Percentiles rank a stretch among this genome's conserved stretches.
These are phyloP conservation scores for Paramacrobiotus metropolitanus DNA, from an alignment of 1,140 invertebrate genomes.

Conservation along the genomic window DNA sequence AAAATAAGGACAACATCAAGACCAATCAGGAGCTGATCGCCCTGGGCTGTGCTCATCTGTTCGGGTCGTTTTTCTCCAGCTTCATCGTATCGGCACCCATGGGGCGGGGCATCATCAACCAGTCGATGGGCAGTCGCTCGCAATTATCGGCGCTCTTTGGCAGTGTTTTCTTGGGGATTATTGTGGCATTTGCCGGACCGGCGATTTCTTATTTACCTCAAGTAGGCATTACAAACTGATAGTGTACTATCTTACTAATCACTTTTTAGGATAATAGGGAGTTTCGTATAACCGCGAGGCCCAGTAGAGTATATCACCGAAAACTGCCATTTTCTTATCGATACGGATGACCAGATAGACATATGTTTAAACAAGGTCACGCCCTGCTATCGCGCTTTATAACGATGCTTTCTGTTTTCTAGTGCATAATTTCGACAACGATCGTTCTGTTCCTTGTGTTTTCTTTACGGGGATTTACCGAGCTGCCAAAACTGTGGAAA, in stretches of 20 bases:
- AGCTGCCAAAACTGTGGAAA: background rate
- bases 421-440: background rate
- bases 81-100: background rate
- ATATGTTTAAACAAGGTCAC: too few relatives aligned
- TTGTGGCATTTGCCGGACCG: background rate
- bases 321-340: too few relatives aligned
- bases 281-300: too few relatives aligned
- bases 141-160: background rate
- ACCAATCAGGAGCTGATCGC: background rate
- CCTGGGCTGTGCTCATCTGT: background rate
- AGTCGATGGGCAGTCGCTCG: background rate
- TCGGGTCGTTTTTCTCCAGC: background rate
- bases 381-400: too few relatives aligned
- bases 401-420: too few relatives aligned
- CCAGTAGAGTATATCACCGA: too few relatives aligned
- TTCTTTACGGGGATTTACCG: background rate
- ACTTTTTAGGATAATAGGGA: too few relatives aligned
- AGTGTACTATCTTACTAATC: too few relatives aligned
- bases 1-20: background rate
- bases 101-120: background rate
- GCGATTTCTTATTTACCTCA: background rate
- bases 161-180: background rate
- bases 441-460: background rate
- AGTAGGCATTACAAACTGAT: background rate
- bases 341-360: too few relatives aligned